Evolutionary conservation across 2,113 vertebrate species (phyloP).

Genomic region (Corythaixoides concolor): DNA sequence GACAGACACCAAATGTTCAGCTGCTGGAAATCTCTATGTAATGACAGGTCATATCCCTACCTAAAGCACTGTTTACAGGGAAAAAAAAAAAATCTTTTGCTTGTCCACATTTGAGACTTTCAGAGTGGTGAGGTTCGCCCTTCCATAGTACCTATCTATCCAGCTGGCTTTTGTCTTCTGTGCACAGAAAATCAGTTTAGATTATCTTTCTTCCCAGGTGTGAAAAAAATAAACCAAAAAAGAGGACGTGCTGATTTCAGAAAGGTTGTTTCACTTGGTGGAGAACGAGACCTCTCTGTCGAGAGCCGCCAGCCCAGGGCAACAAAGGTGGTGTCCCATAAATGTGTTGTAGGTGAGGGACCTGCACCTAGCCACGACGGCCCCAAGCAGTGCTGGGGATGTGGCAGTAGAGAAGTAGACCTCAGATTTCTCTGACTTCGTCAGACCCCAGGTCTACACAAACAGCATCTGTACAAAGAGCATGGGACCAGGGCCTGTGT

Average conservation of each 20-base stretch:
- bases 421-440: neutral
- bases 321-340: fast-evolving
- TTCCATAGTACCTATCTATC: neutral
- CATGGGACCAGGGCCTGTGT: neutral
- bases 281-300: neutral
- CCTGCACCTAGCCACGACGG: neutral
- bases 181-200: neutral
- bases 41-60: slow-evolving; percentile 53
- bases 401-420: neutral
- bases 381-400: neutral
- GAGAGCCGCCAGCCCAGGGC: neutral
- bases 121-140: neutral
- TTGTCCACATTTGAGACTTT: neutral
- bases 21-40: slow-evolving; percentile 47
- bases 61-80: neutral
- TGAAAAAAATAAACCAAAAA: neutral
- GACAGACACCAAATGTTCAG: slow-evolving; percentile 48
- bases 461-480: neutral
- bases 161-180: neutral
- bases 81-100: neutral
- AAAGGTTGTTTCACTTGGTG: neutral
- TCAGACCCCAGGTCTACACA: neutral
- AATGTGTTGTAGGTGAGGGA: neutral
- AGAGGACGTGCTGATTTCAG: neutral
- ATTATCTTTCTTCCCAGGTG: neutral